These are phyloP conservation scores for Tetrapedia diversipes DNA, from an alignment of 2,888 invertebrate genomes.

Conservation along the genomic window DNA sequence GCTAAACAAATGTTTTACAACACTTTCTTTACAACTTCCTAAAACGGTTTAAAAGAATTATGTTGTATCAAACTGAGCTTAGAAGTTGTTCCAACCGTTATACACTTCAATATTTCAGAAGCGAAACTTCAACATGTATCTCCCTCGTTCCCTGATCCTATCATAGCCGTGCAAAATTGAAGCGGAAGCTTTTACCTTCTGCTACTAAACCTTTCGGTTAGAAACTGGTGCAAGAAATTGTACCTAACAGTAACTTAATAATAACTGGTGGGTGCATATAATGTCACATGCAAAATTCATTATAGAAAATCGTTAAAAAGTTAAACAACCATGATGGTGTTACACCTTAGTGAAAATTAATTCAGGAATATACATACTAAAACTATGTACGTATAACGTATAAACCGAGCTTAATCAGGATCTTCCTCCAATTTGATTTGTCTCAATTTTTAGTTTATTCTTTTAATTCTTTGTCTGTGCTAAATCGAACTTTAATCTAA, in stretches of 20 bases:
- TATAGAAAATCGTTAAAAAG: background rate
- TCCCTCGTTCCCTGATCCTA: background rate
- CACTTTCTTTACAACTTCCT: conserved; percentile 1
- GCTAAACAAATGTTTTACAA: too few species aligned
- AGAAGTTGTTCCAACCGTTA: background rate
- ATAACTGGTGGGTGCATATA: background rate
- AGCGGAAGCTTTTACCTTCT: conserved; percentile 33
- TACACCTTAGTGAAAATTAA: background rate
- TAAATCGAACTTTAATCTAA: too few species aligned
- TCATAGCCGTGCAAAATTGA: conserved; percentile 24
- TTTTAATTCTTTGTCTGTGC: too few species aligned
- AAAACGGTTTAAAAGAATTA: conserved; percentile 12
- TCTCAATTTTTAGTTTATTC: background rate
- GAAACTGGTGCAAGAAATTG: background rate
- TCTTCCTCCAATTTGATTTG: background rate
- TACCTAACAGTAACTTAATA: conserved; percentile 18
- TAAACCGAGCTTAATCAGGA: too few species aligned
- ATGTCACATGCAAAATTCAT: conserved; percentile 7
- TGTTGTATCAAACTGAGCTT: conserved; percentile 8
- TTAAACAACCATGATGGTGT: background rate
- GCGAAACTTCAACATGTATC: conserved; percentile 2
- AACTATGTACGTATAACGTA: too few species aligned
- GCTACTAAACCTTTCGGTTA: conserved; percentile 5
- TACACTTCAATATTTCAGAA: conserved; percentile 29
- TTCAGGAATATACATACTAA: too few species aligned